phyloP scores from a whole-genome alignment of 2,888 invertebrate genomes.

The Gandaritis pyraliata region DNA sequence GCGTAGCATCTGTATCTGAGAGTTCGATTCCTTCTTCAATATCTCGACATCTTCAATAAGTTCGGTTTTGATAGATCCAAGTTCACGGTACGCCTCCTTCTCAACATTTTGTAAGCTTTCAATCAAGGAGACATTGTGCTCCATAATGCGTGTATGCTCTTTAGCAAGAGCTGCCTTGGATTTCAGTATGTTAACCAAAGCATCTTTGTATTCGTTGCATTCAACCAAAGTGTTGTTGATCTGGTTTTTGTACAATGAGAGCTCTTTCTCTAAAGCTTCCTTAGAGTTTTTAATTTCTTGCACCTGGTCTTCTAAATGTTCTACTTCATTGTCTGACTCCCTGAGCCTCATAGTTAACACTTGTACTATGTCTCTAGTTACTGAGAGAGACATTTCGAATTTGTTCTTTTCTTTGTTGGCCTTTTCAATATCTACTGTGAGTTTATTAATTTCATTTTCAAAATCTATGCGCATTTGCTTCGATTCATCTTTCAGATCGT shows the following conservation, averaged over 20 bases:
- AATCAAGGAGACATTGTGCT: constrained; percentile 76
- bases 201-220: constrained; percentile 79
- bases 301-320: constrained; percentile 78
- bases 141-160: constrained; percentile 78
- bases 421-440: constrained; percentile 74
- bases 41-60: constrained; percentile 78
- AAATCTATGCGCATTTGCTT: constrained; percentile 69
- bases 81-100: constrained; percentile 76
- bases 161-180: constrained; percentile 77
- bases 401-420: constrained; percentile 79
- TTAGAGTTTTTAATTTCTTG: constrained; percentile 63
- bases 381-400: constrained; percentile 85
- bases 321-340: constrained; percentile 85
- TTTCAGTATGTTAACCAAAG: constrained; percentile 75
- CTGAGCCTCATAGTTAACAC: constrained; percentile 83
- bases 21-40: constrained; percentile 71
- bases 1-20: constrained; percentile 71
- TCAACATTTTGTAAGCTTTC: constrained; percentile 79
- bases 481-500: constrained; percentile 65
- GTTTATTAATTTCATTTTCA: constrained; percentile 74
- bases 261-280: constrained; percentile 67
- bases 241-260: constrained; percentile 64
- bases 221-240: constrained; percentile 68
- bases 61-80: constrained; percentile 75
- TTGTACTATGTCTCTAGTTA: constrained; percentile 84